phyloP scores from a whole-genome alignment of 2,113 vertebrate genomes.

The Odontophorus gujanensis region DNA sequence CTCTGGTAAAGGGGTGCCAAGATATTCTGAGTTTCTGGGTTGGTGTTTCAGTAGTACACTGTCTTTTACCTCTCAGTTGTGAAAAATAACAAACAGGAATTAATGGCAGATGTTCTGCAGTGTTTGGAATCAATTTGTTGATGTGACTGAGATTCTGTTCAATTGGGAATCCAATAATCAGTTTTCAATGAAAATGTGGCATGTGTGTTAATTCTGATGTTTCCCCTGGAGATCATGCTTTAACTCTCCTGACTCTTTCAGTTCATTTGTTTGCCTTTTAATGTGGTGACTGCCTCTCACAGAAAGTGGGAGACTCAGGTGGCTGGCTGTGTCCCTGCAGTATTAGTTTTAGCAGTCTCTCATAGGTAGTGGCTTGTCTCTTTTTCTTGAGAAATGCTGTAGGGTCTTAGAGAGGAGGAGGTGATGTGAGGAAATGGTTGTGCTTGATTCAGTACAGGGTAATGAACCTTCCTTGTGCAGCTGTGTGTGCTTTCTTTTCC shows the following conservation, averaged over 20 bases:
- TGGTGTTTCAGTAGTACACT: neutral
- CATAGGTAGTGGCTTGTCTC: neutral
- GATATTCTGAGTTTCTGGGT: neutral
- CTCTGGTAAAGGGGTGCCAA: neutral
- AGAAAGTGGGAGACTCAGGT: neutral
- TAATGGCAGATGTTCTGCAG: neutral
- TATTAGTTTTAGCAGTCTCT: neutral
- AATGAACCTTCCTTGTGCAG: neutral
- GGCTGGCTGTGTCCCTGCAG: neutral
- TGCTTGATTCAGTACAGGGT: neutral
- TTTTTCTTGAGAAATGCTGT: neutral
- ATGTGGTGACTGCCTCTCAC: neutral
- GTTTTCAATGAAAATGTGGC: conserved; percentile 13
- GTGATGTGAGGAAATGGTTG: neutral
- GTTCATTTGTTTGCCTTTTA: conserved; percentile 22
- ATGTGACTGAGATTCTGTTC: neutral
- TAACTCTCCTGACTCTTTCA: conserved; percentile 21
- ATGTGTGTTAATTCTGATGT: neutral
- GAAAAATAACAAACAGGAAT: neutral
- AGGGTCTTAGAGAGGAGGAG: neutral
- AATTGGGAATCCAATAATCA: neutral
- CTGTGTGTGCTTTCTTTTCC: neutral
- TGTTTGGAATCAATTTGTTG: neutral
- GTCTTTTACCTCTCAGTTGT: neutral
- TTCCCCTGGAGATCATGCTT: neutral